A percentile compares a stretch with the other conserved stretches of the same genome.
Evolutionary conservation across 2,888 invertebrate genomes (phyloP).

Genomic region (Busseola fusca): DNA sequence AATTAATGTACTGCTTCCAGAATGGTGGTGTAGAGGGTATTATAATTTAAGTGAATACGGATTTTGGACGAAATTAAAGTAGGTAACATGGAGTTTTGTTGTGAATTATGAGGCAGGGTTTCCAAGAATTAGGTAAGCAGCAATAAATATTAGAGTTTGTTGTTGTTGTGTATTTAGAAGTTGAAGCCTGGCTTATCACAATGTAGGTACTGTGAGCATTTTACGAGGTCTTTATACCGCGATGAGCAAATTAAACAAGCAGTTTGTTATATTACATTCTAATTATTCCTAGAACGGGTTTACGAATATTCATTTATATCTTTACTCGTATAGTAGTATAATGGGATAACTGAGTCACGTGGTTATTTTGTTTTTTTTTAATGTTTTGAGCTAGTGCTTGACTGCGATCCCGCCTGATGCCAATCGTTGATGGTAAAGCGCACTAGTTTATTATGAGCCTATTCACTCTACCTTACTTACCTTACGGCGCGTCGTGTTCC

Average conservation of each 20-base stretch:
- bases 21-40: conserved; percentile 29
- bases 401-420: too few relatives aligned
- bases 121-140: background rate
- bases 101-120: conserved; percentile 14
- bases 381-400: too few relatives aligned
- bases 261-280: background rate
- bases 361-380: too few relatives aligned
- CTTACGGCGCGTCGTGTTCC: too few relatives aligned
- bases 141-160: conserved; percentile 11
- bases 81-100: conserved; percentile 14
- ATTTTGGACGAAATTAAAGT: conserved; percentile 33
- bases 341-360: too few relatives aligned
- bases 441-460: too few relatives aligned
- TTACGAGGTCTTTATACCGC: background rate
- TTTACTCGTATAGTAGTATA: too few relatives aligned
- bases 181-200: background rate
- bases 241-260: background rate
- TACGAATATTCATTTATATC: background rate
- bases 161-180: background rate
- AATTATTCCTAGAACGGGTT: background rate
- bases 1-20: conserved; percentile 48
- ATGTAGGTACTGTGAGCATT: background rate
- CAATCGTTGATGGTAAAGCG: too few relatives aligned
- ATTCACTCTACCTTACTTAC: too few relatives aligned
- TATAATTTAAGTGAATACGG: conserved; percentile 55